phyloP scores from a whole-genome alignment of 2,888 invertebrate species.

The Entomobrya multifasciata region DNA sequence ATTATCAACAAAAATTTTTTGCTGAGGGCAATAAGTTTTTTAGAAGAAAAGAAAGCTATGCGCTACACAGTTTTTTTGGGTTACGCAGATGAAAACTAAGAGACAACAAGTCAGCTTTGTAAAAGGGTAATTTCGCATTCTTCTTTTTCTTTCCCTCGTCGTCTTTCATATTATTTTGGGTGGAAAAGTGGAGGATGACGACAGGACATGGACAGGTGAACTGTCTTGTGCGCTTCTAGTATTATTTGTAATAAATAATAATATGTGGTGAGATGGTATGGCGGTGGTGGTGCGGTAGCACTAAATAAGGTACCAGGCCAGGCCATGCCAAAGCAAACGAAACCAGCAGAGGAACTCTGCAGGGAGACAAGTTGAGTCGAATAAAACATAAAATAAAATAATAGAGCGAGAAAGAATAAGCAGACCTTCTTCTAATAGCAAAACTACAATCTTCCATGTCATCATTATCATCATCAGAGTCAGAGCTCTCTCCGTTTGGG shows the following conservation, averaged over 20 bases:
- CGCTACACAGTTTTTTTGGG: neutral
- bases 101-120: constrained; percentile 19
- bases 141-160: neutral
- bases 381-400: constrained; percentile 13
- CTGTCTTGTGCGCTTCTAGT: neutral
- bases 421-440: neutral
- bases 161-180: neutral
- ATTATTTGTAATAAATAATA: constrained; percentile 23
- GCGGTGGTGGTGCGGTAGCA: constrained; percentile 6
- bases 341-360: neutral
- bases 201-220: neutral
- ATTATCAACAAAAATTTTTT: neutral
- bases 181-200: neutral
- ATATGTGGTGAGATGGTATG: neutral
- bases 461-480: neutral
- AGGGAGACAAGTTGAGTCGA: constrained; percentile 1
- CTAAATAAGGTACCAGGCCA: neutral
- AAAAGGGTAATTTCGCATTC: constrained; percentile 7
- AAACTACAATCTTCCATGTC: neutral
- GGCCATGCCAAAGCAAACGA: no score
- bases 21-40: neutral
- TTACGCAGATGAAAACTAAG: neutral
- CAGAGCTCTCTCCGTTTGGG: constrained; percentile 1
- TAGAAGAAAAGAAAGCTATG: neutral
- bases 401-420: neutral